Evolutionary conservation across 2,888 invertebrate genomes (phyloP).

Genomic region (Lepidochrysops patricia): DNA sequence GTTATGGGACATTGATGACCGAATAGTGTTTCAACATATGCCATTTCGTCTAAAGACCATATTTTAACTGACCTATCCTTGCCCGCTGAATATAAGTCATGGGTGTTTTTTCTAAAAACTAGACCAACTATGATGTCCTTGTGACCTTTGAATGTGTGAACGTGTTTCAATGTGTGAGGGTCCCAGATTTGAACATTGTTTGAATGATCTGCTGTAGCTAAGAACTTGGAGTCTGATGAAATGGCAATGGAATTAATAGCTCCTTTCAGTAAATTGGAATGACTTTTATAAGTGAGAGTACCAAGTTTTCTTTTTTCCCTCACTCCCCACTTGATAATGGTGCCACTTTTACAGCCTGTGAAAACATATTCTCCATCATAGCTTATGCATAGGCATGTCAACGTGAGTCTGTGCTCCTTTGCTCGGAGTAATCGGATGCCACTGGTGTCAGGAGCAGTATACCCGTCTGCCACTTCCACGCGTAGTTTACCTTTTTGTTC

Average conservation of each 20-base stretch:
- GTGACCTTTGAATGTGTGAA: slow-evolving; percentile 89
- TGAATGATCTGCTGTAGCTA: slow-evolving; percentile 75
- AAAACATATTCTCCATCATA: slow-evolving; percentile 82
- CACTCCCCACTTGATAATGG: slow-evolving; percentile 89
- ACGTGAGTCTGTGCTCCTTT: slow-evolving; percentile 83
- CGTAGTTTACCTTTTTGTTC: slow-evolving; percentile 89
- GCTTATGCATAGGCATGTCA: slow-evolving; percentile 88
- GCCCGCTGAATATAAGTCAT: slow-evolving; percentile 87
- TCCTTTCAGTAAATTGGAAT: slow-evolving; percentile 54
- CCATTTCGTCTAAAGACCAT: slow-evolving; percentile 97
- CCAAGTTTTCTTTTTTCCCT: slow-evolving; percentile 77
- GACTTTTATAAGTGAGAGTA: slow-evolving; percentile 63
- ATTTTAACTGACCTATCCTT: slow-evolving; percentile 90
- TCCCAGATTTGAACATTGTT: slow-evolving; percentile 89
- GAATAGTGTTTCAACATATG: slow-evolving; percentile 95
- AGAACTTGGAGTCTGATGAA: slow-evolving; percentile 86
- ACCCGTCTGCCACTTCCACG: slow-evolving; percentile 80
- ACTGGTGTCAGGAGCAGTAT: slow-evolving; percentile 39
- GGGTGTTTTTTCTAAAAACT: slow-evolving; percentile 88
- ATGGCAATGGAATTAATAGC: slow-evolving; percentile 80
- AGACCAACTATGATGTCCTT: slow-evolving; percentile 83
- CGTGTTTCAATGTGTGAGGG: slow-evolving; percentile 80
- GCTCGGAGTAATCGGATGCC: slow-evolving; percentile 76
- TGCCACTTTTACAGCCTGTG: slow-evolving; percentile 91
- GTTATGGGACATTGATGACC: slow-evolving; percentile 93